Evolutionary conservation across 2,888 invertebrate genomes (phyloP), one percentile per base, ranked within the genome.

Genomic region (Cephus pulcher): DNA sequence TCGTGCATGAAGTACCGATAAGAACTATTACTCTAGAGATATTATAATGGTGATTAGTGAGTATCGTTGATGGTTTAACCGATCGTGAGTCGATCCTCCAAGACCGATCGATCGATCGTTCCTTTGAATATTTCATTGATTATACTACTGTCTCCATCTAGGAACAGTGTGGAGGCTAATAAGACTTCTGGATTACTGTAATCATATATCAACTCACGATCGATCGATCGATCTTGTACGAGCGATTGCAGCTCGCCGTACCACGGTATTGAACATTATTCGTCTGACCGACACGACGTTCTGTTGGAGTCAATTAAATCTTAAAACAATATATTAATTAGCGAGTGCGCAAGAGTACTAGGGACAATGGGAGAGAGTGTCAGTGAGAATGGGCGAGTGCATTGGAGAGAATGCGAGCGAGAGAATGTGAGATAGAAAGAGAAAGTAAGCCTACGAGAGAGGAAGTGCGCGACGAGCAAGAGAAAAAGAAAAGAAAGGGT

Each of bases 241-340:
- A 56, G 56, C 56, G 56, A 56, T 56, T 15, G 56, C 56, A 33
- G 71, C 32, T 71, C 32, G 71, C 32, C 15, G 71, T 71, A 71
- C 71, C 71, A 71, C 71, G 71, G 71, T 83, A 82, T 23, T 81
- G 79, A 82, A 83, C 80, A 81, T 84, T 84, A 56, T 81, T 83
- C 80, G 80, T 88, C 86, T 86, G 84, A 86, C 85, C 87, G 86
- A 86, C 86, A 86, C 87, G 83, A 83, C 83, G 83, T 84, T 90
- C 87, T 87, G 90, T 91, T 89, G 88, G 87, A 91, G 91, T 91
- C 91, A 91, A 91, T 91, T 91, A 91, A 88, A 89, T 88, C 89
- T 85, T 90, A 89, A 56, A 56, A 87, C 86, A 86, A 87, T 90
- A 90, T 87, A 83, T 80, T 80, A 80, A 85, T 75, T 73, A 82